Evolutionary conservation across 2,888 invertebrate species (phyloP).

Genomic region (Steinernema hermaphroditum): DNA sequence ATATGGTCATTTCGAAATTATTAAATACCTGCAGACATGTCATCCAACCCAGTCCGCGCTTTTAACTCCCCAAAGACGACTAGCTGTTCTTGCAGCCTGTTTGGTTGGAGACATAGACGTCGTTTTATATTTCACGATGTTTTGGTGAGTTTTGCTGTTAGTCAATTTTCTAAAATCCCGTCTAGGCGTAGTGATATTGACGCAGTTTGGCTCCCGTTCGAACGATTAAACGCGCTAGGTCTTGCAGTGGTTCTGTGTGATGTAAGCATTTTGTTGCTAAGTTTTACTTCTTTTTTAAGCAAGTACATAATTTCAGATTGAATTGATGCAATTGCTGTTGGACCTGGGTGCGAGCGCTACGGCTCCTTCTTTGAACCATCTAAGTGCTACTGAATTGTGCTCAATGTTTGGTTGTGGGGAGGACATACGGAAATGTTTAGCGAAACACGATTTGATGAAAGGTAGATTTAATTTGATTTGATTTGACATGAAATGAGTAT

Average conservation of each 20-base stretch:
- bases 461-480: too few species aligned
- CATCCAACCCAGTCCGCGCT: neutral
- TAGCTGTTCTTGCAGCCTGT: constrained; percentile 4
- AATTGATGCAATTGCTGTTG: neutral
- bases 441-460: neutral
- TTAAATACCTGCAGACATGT: neutral
- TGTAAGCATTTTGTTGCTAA: neutral
- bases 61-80: neutral
- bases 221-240: neutral
- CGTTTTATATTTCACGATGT: constrained; percentile 3
- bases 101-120: neutral
- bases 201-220: neutral
- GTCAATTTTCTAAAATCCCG: neutral
- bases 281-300: neutral
- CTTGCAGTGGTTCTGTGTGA: neutral
- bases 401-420: neutral
- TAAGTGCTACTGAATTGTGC: neutral
- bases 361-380: neutral
- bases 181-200: constrained; percentile 21
- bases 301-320: too few species aligned
- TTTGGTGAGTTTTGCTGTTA: neutral
- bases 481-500: too few species aligned
- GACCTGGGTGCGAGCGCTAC: neutral
- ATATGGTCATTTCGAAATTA: neutral
- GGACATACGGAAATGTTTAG: neutral